Evolutionary conservation across 2,113 vertebrate species (phyloP), one percentile per base, ranked within the genome.

Genomic region (Columba livia): DNA sequence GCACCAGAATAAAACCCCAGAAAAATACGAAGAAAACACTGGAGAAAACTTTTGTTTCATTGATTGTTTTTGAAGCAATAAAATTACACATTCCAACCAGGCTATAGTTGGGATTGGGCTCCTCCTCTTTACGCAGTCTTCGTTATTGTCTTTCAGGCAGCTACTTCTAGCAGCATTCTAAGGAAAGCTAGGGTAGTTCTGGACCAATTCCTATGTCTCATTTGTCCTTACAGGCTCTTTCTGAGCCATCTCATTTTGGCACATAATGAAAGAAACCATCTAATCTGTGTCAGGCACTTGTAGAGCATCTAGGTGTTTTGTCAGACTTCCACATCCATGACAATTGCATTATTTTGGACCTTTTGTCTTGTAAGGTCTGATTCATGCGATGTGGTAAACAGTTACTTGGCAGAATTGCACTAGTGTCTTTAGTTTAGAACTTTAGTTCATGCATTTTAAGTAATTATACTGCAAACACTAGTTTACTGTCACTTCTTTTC

Each of bases 401-500:
- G 66, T 54, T 87, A 48, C 62, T 88, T 56, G 64, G 50, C 61
- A 79, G 48, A 92, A 71, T 80, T 64, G 62, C 28, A 92, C n/a
- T 60, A 79, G 26, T 31, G 44, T 47, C 17, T 47, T 47, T 44
- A 57, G 54, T 36, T 71, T 47, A 47, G 44, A 90, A 84, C 28
- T 62, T 74, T 29, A 65, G 29, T 69, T 93, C 78, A 61, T 79
- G 50, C 29, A 88, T 91, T 79, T 62, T 86, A 94, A 89, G 80
- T 69, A 85, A 97, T 88, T 92, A 73, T 74, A 92, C 31, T 48
- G 70, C 54, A 62, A 84, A 85, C 58, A 92, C 62, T 69, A 90
- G 80, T 89, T 92, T 73, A 62, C 34, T 94, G 75, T 90, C 92
- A 51, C 50, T 93, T 40, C 18, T 26, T 96, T 87, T 75, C 38